Evolutionary conservation across 2,113 vertebrate genomes (phyloP), one percentile per base, ranked within the genome.

Genomic region (Brachyistius frenatus): DNA sequence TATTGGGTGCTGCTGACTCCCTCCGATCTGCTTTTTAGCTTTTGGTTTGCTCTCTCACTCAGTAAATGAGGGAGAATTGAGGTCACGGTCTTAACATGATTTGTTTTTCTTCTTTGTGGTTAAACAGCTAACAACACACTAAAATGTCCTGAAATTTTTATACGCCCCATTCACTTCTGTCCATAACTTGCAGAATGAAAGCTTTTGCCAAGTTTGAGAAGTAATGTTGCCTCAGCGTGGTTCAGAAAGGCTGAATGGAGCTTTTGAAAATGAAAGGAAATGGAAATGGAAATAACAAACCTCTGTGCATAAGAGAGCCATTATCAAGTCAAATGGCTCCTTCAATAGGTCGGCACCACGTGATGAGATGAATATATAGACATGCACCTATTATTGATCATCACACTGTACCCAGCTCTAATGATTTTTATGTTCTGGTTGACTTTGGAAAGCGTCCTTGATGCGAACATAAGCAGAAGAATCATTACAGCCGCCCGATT

Each of bases 381-480:
- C 62, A 66, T 36, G 46, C 44, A 50, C 30, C 39, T 56, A 31
- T 57, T 65, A 88, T 74, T 16, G 75, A 85, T 89, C 47, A 39
- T 35, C 32, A 23, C 64, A 64, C 68, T 75, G 55, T 57, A 9
- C 33, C 11, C 30, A 14, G 36, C 65, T 16, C 33, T 52, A 57
- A 63, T 66, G 67, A n/a, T n/a, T 81, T 91, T 86, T 85, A 87
- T 83, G 70, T 76, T 86, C 60, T 53, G 16, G 73, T 73, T 88
- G 78, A 90, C 88, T 84, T 89, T 89, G 77, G 32, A 3, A 73
- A 37, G 64, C 0, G 76, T 71, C 85, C 77, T 90, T 78, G 35
- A 72, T 64, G 35, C 15, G 35, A 47, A 64, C 78, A 63, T 67
- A 67, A 76, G 67, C 53, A 55, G 57, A 67, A 4, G 39, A 70